Evolutionary conservation across 2,797 vertebrate genomes (phyloP).

Genomic region (Amniataba percoides): DNA sequence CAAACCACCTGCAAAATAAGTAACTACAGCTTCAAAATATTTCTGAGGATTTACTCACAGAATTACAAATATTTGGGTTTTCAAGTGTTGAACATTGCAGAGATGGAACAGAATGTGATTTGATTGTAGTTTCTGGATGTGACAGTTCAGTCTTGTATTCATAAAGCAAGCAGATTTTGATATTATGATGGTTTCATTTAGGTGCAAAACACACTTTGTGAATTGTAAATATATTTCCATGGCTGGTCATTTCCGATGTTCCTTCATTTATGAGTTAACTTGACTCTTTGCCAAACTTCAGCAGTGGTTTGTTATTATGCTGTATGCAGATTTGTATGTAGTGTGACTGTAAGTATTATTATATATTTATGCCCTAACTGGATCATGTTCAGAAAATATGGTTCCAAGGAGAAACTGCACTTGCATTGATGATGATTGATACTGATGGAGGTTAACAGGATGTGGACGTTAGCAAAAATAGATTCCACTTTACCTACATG

Average conservation of each 20-base stretch:
- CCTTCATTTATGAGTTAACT: background rate
- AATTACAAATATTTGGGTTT: conserved; percentile 21
- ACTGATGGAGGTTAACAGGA: background rate
- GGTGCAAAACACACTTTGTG: background rate
- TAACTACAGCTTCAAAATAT: background rate
- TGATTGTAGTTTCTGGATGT: background rate
- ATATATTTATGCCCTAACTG: background rate
- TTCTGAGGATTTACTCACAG: background rate
- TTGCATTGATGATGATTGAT: background rate
- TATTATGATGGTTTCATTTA: background rate
- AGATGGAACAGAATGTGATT: background rate
- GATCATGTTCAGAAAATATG: background rate
- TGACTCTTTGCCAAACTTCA: background rate
- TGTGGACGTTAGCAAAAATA: too few relatives aligned
- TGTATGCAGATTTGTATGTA: background rate
- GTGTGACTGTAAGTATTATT: background rate
- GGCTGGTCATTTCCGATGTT: background rate
- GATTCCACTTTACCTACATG: background rate
- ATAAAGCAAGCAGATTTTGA: background rate
- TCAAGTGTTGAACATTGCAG: background rate
- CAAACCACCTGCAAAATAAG: background rate
- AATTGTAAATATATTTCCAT: background rate
- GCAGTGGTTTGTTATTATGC: background rate
- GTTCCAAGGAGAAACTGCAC: background rate
- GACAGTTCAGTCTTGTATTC: background rate